phyloP scores from a whole-genome alignment of 2,113 vertebrate species.

The Meles meles region DNA sequence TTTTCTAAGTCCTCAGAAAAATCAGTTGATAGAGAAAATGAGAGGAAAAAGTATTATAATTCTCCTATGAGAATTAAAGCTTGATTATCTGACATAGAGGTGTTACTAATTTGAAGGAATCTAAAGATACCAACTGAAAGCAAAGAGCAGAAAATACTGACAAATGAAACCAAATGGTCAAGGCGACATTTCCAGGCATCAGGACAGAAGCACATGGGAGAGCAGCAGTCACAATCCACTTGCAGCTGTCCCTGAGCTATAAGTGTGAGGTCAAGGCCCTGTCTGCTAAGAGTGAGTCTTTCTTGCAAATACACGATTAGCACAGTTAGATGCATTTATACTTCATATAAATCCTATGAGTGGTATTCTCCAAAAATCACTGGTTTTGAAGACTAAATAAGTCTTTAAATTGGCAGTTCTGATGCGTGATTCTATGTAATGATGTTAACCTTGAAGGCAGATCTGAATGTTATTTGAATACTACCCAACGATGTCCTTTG shows the following conservation, averaged over 20 bases:
- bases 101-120: neutral
- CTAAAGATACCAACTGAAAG: neutral
- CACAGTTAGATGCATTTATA: neutral
- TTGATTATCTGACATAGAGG: neutral
- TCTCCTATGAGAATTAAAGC: constrained; percentile 13
- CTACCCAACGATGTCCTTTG: neutral
- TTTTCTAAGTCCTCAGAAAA: constrained; percentile 27
- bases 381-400: neutral
- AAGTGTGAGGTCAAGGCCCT: neutral
- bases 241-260: neutral
- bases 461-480: neutral
- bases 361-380: neutral
- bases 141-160: neutral
- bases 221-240: neutral
- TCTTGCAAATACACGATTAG: constrained; percentile 3
- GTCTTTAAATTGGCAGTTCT: constrained; percentile 33
- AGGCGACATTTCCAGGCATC: neutral
- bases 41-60: neutral
- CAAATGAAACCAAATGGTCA: neutral
- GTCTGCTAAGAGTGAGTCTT: neutral
- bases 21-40: neutral
- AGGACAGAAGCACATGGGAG: neutral
- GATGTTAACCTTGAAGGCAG: neutral
- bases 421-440: neutral
- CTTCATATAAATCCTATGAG: neutral